Conservation (phyloP, 2,113 vertebrate genomes). For the Nannobrachium achirus region DNA sequence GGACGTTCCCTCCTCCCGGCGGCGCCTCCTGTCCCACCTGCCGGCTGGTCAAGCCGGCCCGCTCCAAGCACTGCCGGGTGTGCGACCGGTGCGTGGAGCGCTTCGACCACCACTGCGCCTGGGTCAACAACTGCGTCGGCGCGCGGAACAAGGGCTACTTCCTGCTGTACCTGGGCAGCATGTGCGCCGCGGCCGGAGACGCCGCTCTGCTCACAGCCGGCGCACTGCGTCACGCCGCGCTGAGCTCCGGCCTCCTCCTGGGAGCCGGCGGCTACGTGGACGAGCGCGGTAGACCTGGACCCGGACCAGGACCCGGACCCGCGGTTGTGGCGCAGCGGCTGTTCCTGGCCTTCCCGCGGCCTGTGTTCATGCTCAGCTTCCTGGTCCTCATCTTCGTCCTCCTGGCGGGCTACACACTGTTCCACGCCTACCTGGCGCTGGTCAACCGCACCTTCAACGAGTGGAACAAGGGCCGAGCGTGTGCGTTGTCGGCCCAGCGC, state of each 20-base stretch:
- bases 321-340: conserved; percentile 77
- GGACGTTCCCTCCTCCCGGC: conserved; percentile 75
- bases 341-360: conserved; percentile 87
- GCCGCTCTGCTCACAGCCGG: conserved; percentile 60
- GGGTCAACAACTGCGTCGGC: conserved; percentile 89
- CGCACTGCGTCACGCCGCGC: conserved; percentile 73
- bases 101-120: conserved; percentile 89
- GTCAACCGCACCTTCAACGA: conserved; percentile 87
- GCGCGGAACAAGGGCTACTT: conserved; percentile 81
- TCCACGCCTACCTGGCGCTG: conserved; percentile 78
- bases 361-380: conserved; percentile 87
- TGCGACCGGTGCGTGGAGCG: conserved; percentile 84
- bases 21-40: conserved; percentile 74
- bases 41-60: conserved; percentile 80
- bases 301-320: too few relatives aligned
- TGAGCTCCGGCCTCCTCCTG: conserved; percentile 64
- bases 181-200: conserved; percentile 64
- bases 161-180: conserved; percentile 80
- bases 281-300: too few relatives aligned
- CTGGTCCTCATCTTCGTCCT: conserved; percentile 77
- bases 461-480: conserved; percentile 77
- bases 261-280: conserved; percentile 72
- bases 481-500: conserved; percentile 34
- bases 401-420: conserved; percentile 80
- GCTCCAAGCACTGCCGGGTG: conserved; percentile 87